Base-by-base conservation (phyloP, 2,113 vertebrate species). In the Sapajus apella region DNA sequence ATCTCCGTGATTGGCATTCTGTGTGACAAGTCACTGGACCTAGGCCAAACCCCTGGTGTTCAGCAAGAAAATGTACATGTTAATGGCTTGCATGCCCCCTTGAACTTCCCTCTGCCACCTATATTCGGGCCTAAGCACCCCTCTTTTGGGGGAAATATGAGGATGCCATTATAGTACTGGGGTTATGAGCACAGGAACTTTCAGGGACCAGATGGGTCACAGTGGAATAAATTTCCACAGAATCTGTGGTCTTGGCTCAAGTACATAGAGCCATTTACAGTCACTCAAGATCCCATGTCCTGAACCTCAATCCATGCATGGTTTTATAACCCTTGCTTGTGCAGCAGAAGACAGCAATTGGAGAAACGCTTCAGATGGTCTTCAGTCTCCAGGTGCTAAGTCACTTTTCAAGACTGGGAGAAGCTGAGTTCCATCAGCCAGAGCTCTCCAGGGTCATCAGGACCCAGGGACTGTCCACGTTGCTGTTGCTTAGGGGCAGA, bases 291-390 rank as follows among this genome's bases (percentile, higher is more conserved):
- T 32, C 47, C 58, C 5, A 5, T 8, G 10, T n/a, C 55, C 68
- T 30, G 45, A 30, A 8, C 88, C 7, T 56, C 13, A 0, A 17
- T 30, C 43, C 21, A 2, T 1, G 1, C 43, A 1, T 18, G 30
- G 14, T 10, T 68, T 10, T 17, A 30, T 35, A 25, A 14, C 23
- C 14, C 21, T 21, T 8, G 20, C 40, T 84, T 27, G 8, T 77
- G 58, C 0, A 13, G 23, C 20, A 76, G 35, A 73, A n/a, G 61
- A 50, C 30, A 37, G 55, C 0, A 16, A 35, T 3, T 8, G 1
- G 30, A 87, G 55, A 77, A 61, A 92, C 5, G 66, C 12, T 21
- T 56, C 73, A 40, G 21, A n/a, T 6, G 2, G 3, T n/a, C 43
- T 32, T 10, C 2, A 35, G n/a, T 3, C 6, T 94, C 82, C 25